Evolutionary conservation across 2,888 invertebrate genomes (phyloP), one percentile per base, ranked within the genome.

Genomic region (Ischnura elegans): DNA sequence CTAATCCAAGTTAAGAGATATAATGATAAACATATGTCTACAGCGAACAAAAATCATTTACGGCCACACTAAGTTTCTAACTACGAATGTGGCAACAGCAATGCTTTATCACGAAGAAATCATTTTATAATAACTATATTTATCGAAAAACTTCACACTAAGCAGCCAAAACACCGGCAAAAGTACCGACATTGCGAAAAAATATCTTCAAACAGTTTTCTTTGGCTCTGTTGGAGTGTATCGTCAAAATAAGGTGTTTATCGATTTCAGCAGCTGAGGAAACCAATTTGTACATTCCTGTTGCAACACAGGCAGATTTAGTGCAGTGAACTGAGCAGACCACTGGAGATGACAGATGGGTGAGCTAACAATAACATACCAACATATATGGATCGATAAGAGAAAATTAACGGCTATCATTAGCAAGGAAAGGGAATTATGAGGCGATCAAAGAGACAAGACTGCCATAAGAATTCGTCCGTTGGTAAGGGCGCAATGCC

Each of bases 301-400:
- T 90, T 90, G 90, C 90, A 43, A 90, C 90, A 90, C 45, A 42
- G n/a, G 86, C 46, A 46, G 45, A 13, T 46, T 90, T 21, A 43
- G 61, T 66, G 61, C 36, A 90, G 90, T n/a, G 51, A 55, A n/a
- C n/a, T 55, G 90, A 61, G 43, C 55, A 55, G 90, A 90, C 90
- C 47, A 90, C 61, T 90, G 90, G 61, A 90, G 61, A 90, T 90
- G 90, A 90, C 90, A 90, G 90, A 90, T 61, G 61, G 55, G 43
- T 61, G 61, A 36, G 90, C 43, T 55, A 90, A 90, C 90, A 90
- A 90, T 90, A 90, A 61, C 61, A 90, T 55, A 90, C 90, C 61
- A 90, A 66, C 90, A 90, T 90, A 43, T 43, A 43, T 66, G 90
- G 90, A 90, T 90, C 90, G 90, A 90, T 90, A 90, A 61, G 90